These are phyloP conservation scores for Dendrocincla tyrannina DNA, from an alignment of 2,797 vertebrate genomes.

Conservation along the genomic window DNA sequence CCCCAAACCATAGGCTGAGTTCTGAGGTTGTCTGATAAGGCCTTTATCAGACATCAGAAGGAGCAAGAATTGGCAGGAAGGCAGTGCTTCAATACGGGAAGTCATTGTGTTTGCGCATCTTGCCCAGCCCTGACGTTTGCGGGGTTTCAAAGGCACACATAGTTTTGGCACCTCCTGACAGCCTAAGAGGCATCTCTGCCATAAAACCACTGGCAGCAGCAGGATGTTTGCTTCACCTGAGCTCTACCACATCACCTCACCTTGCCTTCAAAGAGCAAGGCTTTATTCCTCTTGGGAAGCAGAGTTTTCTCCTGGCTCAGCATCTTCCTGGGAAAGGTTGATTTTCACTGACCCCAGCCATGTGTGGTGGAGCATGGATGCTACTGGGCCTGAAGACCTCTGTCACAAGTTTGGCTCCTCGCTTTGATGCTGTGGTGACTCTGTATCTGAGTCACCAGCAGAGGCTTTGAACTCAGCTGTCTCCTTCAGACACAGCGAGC, in stretches of 20 bases:
- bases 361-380: rapidly evolving
- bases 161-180: not conserved
- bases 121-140: not conserved
- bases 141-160: not conserved
- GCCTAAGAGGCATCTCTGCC: not conserved
- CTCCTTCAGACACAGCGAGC: rapidly evolving
- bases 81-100: not conserved
- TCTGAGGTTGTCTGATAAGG: not conserved
- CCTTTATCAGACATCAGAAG: not conserved
- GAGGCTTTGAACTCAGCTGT: not conserved
- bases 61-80: not conserved
- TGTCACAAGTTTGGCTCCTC: not conserved
- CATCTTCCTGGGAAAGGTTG: not conserved
- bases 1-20: not conserved
- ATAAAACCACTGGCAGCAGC: rapidly evolving
- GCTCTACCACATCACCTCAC: not conserved
- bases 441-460: not conserved
- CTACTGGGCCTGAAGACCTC: rapidly evolving
- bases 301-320: not conserved
- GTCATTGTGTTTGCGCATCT: not conserved
- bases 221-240: not conserved
- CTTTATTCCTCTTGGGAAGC: not conserved
- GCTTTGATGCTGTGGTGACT: rapidly evolving
- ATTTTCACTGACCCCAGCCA: rapidly evolving
- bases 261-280: not conserved